Base-by-base conservation (phyloP, 1,140 invertebrate genomes). In the Araneus ventricosus region DNA sequence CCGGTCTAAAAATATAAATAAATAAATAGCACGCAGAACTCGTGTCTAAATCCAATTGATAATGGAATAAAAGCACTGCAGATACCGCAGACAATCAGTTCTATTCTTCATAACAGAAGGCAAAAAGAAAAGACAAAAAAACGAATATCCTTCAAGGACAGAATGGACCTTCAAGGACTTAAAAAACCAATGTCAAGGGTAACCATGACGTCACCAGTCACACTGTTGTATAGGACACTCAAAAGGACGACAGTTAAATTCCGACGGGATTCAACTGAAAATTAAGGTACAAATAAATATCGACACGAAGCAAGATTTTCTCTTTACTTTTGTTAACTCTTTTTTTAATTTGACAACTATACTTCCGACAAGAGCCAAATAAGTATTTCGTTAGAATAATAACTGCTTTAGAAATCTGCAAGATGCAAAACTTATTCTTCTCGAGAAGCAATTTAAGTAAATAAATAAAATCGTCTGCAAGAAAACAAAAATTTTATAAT, bases 181-280 rank as follows among this genome's bases (percentile, higher is more conserved):
- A 52, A 52, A 45, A 52, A 52, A 27, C 41, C 80, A 82, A 82
- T 45, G 80, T 82, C 80, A 82, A 82, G 80, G 80, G 24, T 39
- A 52, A 82, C 41, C n/a, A 17, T 82, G 80, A 82, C 80, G 80
- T 82, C 80, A 82, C 4, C 20, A 20, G 20, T 17, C 34, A 4
- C 30, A 24, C 34, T 75, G 10, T 30, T 34, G 22, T 37, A 34
- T 5, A 75, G 27, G 70, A 75, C 70, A 75, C 17, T 37, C 34
- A 22, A 4, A 20, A 30, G 30, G 20, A 34, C 6, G 30, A 75
- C 10, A 37, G 17, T 63, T n/a, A 63, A 20, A 63, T n/a, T 22
- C n/a, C 27, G 34, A 75, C 34, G 17, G 34, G 67, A 75, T 75
- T 37, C 30, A 20, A 34, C 14, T 30, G 5, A 5, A 22, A 20